These are phyloP conservation scores for Drosophila lini DNA, from an alignment of 1,140 invertebrate species.

Conservation along the genomic window DNA sequence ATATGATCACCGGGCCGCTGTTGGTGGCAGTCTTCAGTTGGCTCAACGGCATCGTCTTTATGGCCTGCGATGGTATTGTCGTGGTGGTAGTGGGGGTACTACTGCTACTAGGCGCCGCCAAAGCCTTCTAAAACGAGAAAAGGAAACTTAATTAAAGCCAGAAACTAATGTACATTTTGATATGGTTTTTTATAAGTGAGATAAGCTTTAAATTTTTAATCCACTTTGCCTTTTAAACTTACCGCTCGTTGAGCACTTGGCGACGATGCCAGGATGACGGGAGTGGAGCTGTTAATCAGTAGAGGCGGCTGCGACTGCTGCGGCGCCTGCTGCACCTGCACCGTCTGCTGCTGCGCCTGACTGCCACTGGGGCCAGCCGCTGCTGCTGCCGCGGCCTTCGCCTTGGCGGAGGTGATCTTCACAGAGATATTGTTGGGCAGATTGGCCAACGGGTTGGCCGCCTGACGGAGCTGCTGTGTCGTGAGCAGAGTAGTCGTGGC, in stretches of 20 bases:
- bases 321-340: constrained; percentile 57
- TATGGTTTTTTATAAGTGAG: background rate
- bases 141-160: background rate
- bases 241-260: constrained; percentile 70
- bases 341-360: constrained; percentile 41
- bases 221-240: constrained; percentile 6
- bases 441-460: constrained; percentile 74
- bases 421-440: constrained; percentile 82
- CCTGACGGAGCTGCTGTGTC: constrained; percentile 68
- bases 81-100: constrained; percentile 52
- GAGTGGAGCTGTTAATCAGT: constrained; percentile 79
- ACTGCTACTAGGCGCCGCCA: constrained; percentile 51
- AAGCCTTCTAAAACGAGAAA: constrained; percentile 59
- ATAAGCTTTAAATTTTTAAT: background rate
- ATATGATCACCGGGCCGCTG: constrained; percentile 80
- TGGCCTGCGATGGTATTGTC: constrained; percentile 75
- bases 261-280: constrained; percentile 78
- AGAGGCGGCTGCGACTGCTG: constrained; percentile 76
- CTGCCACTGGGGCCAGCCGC: constrained; percentile 36
- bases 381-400: constrained; percentile 60
- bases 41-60: constrained; percentile 81
- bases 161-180: background rate
- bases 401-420: constrained; percentile 79
- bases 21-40: constrained; percentile 78
- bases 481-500: constrained; percentile 69